Conservation (phyloP, 1,140 invertebrate genomes). For the Drosophila parabipectinata region DNA sequence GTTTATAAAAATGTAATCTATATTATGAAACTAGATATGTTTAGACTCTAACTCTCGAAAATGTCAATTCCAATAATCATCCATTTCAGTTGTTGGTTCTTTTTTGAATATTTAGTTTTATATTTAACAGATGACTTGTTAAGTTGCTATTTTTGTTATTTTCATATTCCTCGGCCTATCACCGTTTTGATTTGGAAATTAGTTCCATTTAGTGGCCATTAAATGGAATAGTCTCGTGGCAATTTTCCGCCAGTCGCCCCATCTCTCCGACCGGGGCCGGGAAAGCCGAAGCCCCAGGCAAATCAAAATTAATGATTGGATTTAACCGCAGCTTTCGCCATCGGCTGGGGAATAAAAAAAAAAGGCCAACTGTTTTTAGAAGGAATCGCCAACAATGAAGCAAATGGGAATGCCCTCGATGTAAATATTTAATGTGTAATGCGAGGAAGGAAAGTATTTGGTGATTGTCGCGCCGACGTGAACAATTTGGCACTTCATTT, state of each 20-base stretch:
- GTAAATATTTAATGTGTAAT: slow-evolving; percentile 31
- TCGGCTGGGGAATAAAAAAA: slow-evolving; percentile 33
- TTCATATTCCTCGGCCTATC: neutral
- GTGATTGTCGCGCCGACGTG: slow-evolving; percentile 49
- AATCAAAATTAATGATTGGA: slow-evolving; percentile 45
- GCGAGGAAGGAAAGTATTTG: slow-evolving; percentile 44
- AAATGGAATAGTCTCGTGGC: neutral
- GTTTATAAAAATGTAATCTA: no score
- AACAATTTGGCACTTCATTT: slow-evolving; percentile 68
- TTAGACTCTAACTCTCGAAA: no score
- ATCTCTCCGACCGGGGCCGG: neutral
- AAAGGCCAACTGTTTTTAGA: slow-evolving; percentile 35
- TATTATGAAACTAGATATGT: no score
- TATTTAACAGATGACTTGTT: no score
- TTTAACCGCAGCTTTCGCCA: slow-evolving; percentile 20
- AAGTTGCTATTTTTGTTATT: neutral
- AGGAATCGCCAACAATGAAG: slow-evolving; percentile 21
- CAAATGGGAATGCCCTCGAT: neutral
- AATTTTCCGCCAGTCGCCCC: neutral
- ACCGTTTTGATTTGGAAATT: slow-evolving; percentile 19
- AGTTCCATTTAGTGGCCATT: slow-evolving; percentile 23
- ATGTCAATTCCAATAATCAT: no score
- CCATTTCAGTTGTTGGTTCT: no score
- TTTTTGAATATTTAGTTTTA: no score
- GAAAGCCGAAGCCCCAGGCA: slow-evolving; percentile 2